Evolutionary conservation across 2,888 invertebrate species (phyloP).

Genomic region (Sipha maydis): DNA sequence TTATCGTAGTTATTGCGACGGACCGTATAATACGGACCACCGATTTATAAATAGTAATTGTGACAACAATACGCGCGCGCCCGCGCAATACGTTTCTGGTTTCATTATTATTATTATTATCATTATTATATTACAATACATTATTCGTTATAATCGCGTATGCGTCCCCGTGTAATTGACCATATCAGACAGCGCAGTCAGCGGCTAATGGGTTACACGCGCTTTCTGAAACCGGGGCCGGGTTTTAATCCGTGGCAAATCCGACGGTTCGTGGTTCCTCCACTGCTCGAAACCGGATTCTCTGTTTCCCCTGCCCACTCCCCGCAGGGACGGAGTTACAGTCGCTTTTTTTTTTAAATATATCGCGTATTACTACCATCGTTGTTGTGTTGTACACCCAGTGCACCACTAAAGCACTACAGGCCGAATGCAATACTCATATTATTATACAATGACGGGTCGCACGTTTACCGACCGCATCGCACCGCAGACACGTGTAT

Average conservation of each 20-base stretch:
- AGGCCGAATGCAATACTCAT: background rate
- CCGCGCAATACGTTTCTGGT: constrained; percentile 39
- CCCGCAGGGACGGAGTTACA: constrained; percentile 22
- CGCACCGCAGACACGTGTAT: no score
- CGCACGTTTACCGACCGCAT: background rate
- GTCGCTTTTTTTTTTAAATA: constrained; percentile 11
- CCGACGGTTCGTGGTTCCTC: constrained; percentile 20
- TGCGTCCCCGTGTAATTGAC: constrained; percentile 35
- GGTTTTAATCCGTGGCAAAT: constrained; percentile 57
- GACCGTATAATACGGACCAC: background rate
- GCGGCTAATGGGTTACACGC: constrained; percentile 51
- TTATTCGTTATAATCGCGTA: background rate
- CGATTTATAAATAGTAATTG: constrained; percentile 29
- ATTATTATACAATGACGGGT: background rate
- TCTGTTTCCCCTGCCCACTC: background rate
- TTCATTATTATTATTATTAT: constrained; percentile 14
- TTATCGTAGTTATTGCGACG: background rate
- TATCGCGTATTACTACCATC: background rate
- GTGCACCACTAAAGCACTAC: no score
- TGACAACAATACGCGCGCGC: constrained; percentile 26
- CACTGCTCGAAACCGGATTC: constrained; percentile 35
- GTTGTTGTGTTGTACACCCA: background rate
- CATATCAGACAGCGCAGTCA: constrained; percentile 15
- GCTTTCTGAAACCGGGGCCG: background rate
- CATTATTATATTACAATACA: background rate